These are phyloP conservation scores for Poeciliopsis prolifica DNA, from an alignment of 2,113 vertebrate species.

Conservation along the genomic window DNA sequence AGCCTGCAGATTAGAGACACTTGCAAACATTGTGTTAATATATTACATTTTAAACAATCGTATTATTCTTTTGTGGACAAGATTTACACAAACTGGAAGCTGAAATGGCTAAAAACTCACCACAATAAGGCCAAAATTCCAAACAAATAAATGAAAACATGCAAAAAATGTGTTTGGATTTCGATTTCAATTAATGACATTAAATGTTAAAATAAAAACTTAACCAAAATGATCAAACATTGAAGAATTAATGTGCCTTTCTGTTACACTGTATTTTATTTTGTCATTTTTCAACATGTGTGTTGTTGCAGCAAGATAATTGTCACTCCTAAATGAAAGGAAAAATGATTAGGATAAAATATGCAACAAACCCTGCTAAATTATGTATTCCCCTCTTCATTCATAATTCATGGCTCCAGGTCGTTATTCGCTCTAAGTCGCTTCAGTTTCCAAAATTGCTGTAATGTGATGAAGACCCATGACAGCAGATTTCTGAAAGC, in stretches of 20 bases:
- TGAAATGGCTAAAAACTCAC: neutral
- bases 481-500: conserved; percentile 19
- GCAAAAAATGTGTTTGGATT: neutral
- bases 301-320: conserved; percentile 34
- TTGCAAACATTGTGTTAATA: neutral
- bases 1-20: neutral
- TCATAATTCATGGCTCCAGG: conserved; percentile 71
- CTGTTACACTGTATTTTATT: neutral
- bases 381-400: conserved; percentile 71
- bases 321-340: conserved; percentile 64
- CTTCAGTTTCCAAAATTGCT: conserved; percentile 31
- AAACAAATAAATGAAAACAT: neutral
- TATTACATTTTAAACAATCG: neutral
- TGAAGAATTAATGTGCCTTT: neutral
- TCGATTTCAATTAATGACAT: neutral
- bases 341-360: conserved; percentile 76
- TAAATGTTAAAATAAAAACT: neutral
- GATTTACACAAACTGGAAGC: neutral
- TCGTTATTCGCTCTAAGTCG: conserved; percentile 43
- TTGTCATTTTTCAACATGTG: conserved; percentile 29
- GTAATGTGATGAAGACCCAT: conserved; percentile 30
- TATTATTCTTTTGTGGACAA: neutral
- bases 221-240: conserved; percentile 3
- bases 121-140: neutral
- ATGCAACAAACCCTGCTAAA: conserved; percentile 69